Conservation (phyloP, 1,140 invertebrate genomes). For the Antheraea mylitta region DNA sequence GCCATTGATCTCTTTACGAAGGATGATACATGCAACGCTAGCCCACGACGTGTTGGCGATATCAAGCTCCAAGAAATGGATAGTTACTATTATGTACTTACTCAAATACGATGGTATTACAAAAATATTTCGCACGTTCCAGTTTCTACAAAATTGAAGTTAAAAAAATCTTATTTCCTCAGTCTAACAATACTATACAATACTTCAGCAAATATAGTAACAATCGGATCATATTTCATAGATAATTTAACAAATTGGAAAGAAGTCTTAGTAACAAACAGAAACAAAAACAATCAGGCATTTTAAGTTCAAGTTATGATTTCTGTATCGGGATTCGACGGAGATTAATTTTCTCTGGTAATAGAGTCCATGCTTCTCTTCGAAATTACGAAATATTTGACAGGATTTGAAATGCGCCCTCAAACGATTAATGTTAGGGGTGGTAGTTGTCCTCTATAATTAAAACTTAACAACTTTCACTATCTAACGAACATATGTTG, state of each 20-base stretch:
- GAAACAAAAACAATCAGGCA: slow-evolving; percentile 13
- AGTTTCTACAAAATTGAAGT: no score
- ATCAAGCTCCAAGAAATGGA: no score
- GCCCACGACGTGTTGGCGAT: no score
- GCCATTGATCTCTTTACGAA: no score
- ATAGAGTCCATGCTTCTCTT: slow-evolving; percentile 16
- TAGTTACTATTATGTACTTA: no score
- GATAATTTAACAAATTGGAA: neutral
- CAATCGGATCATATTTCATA: slow-evolving; percentile 13
- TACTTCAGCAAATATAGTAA: neutral
- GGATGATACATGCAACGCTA: no score
- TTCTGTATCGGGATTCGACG: slow-evolving; percentile 7
- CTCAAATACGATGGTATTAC: no score
- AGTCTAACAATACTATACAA: neutral
- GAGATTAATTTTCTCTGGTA: slow-evolving; percentile 17
- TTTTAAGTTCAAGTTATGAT: slow-evolving; percentile 11
- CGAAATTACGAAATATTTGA: slow-evolving; percentile 20
- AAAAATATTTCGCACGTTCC: no score
- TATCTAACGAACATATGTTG: neutral
- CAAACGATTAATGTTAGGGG: neutral
- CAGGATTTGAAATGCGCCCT: slow-evolving; percentile 1
- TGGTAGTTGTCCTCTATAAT: neutral
- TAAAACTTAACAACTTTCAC: neutral
- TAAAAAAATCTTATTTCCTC: no score
- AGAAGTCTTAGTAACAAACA: neutral